These are phyloP conservation scores for Agelastica alni DNA, from an alignment of 2,888 invertebrate species.

Conservation along the genomic window DNA sequence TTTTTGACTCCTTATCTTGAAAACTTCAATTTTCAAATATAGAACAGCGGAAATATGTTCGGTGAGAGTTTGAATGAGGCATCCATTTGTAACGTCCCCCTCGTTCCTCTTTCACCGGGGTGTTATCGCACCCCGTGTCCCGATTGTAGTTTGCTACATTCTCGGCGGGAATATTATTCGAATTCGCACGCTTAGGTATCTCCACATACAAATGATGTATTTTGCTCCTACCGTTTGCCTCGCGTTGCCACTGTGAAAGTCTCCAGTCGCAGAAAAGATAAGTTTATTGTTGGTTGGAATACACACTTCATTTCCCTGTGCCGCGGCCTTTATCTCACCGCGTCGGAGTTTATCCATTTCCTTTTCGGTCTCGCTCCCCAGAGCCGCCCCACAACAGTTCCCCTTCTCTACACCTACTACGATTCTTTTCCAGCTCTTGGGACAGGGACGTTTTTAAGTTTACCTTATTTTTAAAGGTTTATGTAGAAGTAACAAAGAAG, in stretches of 20 bases:
- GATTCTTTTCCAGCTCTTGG: not conserved
- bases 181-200: slow-evolving; percentile 53
- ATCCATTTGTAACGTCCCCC: slow-evolving; percentile 20
- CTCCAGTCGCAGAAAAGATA: slow-evolving; percentile 56
- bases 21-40: slow-evolving; percentile 21
- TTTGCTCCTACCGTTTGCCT: slow-evolving; percentile 44
- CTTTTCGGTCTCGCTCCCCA: slow-evolving; percentile 46
- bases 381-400: slow-evolving; percentile 30
- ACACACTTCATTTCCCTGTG: slow-evolving; percentile 56
- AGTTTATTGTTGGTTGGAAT: slow-evolving; percentile 56
- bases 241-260: slow-evolving; percentile 45
- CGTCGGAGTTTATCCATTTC: slow-evolving; percentile 56
- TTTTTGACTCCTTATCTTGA: not conserved
- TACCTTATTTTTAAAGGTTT: too few relatives aligned
- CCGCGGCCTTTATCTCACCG: slow-evolving; percentile 55
- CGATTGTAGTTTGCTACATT: slow-evolving; percentile 18
- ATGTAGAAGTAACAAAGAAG: too few relatives aligned
- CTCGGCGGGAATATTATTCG: slow-evolving; percentile 44
- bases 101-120: not conserved
- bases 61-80: slow-evolving; percentile 18
- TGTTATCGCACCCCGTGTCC: slow-evolving; percentile 18
- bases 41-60: slow-evolving; percentile 19
- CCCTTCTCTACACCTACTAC: slow-evolving; percentile 18
- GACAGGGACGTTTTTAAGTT: slow-evolving; percentile 7
- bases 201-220: slow-evolving; percentile 57